phyloP scores from a whole-genome alignment of 2,888 invertebrate species.

The Tuta absoluta region DNA sequence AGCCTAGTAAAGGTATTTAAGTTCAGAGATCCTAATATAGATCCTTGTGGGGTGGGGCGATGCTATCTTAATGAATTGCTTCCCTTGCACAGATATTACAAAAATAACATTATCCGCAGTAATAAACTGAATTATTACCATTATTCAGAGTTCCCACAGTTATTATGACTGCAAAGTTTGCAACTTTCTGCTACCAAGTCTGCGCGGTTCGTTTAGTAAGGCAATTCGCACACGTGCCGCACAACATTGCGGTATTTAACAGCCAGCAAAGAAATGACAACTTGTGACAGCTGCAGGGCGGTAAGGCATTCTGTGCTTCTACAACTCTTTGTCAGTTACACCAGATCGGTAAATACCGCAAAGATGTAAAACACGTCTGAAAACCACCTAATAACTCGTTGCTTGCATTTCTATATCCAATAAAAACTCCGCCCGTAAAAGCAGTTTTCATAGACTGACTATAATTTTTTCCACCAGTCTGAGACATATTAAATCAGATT shows the following conservation, averaged over 20 bases:
- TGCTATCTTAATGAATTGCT: too few relatives aligned
- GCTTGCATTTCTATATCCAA: constrained; percentile 30
- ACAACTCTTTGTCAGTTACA: too few relatives aligned
- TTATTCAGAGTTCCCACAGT: constrained; percentile 31
- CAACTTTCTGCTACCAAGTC: constrained; percentile 25
- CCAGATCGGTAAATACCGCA: too few relatives aligned
- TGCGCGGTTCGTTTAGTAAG: constrained; percentile 33
- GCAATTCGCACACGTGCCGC: too few relatives aligned
- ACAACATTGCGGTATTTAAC: too few relatives aligned
- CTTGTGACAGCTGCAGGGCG: too few relatives aligned
- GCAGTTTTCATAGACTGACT: constrained; percentile 27
- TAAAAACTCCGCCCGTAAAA: constrained; percentile 31
- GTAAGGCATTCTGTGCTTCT: too few relatives aligned
- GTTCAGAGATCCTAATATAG: too few relatives aligned
- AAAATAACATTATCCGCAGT: not conserved
- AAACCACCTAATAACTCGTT: constrained; percentile 40
- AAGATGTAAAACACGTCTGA: too few relatives aligned
- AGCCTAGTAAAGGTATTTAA: too few relatives aligned
- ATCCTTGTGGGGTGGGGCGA: too few relatives aligned
- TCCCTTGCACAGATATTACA: not conserved
- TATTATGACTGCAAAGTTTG: constrained; percentile 43
- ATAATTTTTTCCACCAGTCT: constrained; percentile 8
- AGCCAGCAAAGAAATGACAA: too few relatives aligned
- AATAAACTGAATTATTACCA: constrained; percentile 17
- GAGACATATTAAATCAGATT: not conserved